These are phyloP conservation scores for Hydrolagus colliei DNA, from an alignment of 2,797 vertebrate genomes.

Conservation along the genomic window DNA sequence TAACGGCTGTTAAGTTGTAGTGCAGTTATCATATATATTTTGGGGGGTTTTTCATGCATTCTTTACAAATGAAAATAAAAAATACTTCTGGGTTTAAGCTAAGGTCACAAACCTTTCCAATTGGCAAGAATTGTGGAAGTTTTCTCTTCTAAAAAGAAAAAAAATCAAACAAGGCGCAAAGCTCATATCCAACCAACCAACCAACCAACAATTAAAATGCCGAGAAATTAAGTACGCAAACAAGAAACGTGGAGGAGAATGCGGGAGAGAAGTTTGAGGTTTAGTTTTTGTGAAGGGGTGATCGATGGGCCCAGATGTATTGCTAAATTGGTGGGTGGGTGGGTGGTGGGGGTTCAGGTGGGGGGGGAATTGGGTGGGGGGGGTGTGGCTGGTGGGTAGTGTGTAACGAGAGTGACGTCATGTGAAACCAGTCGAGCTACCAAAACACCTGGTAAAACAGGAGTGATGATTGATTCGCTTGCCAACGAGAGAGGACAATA, in stretches of 20 bases:
- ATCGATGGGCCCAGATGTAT: not conserved
- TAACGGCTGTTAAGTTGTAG: conserved; percentile 30
- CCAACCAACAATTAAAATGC: conserved; percentile 26
- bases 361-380: no score
- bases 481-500: no score
- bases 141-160: conserved; percentile 28
- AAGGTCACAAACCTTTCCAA: conserved; percentile 31
- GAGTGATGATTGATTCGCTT: no score
- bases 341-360: no score
- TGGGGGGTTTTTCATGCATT: conserved; percentile 15
- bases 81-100: not conserved
- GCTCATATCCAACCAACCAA: not conserved
- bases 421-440: not conserved
- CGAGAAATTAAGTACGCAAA: conserved; percentile 18
- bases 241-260: conserved; percentile 20
- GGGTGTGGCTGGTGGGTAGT: not conserved
- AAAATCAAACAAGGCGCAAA: conserved; percentile 29
- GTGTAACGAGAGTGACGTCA: not conserved
- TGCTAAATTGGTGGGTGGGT: not conserved
- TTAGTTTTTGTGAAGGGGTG: conserved; percentile 3
- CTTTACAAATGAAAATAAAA: not conserved
- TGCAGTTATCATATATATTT: conserved; percentile 16
- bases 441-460: not conserved
- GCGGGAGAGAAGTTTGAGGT: conserved; percentile 15
- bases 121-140: conserved; percentile 31